A percentile compares a stretch with the other conserved stretches of the same genome.
These are phyloP conservation scores for Mus spretus DNA, from an alignment of 2,797 vertebrate species.

Conservation along the genomic window DNA sequence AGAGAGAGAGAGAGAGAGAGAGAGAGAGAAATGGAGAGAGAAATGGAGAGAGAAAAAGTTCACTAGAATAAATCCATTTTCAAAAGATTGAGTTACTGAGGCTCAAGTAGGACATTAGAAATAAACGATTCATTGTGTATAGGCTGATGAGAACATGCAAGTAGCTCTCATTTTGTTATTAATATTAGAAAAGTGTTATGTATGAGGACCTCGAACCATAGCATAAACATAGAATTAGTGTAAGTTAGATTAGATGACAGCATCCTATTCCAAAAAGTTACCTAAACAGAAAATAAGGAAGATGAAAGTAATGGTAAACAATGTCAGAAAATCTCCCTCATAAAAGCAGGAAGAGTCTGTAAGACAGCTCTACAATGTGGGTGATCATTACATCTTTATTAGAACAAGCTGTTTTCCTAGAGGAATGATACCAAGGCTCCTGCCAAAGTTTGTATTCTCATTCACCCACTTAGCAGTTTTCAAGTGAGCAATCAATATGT, in stretches of 20 bases:
- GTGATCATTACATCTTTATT: constrained; percentile 37
- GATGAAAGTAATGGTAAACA: not conserved
- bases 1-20: too few relatives aligned
- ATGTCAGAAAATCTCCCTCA: not conserved
- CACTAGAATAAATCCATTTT: not conserved
- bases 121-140: constrained; percentile 3
- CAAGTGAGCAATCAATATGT: constrained; percentile 63
- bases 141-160: not conserved
- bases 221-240: not conserved
- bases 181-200: constrained; percentile 10
- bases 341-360: not conserved
- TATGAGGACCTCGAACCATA: not conserved
- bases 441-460: constrained; percentile 49
- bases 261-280: not conserved
- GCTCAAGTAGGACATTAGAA: constrained; percentile 13
- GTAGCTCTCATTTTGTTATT: not conserved
- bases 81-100: not conserved
- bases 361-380: not conserved
- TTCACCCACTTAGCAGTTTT: constrained; percentile 62
- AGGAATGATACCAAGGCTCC: not conserved
- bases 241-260: not conserved
- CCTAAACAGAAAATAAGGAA: constrained; percentile 36
- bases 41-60: not conserved
- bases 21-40: too few relatives aligned
- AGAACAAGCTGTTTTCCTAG: constrained; percentile 23